phyloP scores from a whole-genome alignment of 1,140 invertebrate species.

The Phortica variegata region DNA sequence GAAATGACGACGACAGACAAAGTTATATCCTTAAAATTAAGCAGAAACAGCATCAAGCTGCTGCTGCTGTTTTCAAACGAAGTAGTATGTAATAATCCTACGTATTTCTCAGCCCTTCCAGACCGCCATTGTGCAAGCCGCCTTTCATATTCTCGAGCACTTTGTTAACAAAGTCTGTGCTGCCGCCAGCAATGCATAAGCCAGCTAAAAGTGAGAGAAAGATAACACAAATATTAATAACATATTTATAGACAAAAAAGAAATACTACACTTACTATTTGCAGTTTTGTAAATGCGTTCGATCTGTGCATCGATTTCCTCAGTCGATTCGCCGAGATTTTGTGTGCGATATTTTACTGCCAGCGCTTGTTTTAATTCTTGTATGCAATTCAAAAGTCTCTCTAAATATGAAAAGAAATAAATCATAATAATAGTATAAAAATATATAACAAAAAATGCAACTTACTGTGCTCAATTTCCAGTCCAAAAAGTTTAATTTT shows the following conservation, averaged over 20 bases:
- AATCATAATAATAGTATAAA: conserved; percentile 10
- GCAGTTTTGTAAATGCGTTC: conserved; percentile 67
- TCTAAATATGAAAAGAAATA: conserved; percentile 58
- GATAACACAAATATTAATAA: not conserved
- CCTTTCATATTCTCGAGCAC: conserved; percentile 76
- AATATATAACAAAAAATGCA: not conserved
- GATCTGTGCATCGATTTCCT: conserved; percentile 67
- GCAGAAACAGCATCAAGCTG: too few relatives aligned
- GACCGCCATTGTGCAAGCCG: conserved; percentile 66
- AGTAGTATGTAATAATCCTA: too few relatives aligned
- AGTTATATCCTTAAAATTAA: too few relatives aligned
- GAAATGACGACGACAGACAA: too few relatives aligned
- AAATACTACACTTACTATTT: conserved; percentile 62
- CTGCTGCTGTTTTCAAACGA: too few relatives aligned
- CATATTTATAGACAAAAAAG: not conserved
- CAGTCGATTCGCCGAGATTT: conserved; percentile 61
- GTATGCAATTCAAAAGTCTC: conserved; percentile 67
- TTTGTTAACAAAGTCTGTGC: conserved; percentile 84
- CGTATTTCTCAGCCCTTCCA: conserved; percentile 61
- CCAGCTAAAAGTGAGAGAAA: conserved; percentile 58
- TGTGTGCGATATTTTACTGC: conserved; percentile 62
- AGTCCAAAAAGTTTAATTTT: conserved; percentile 93
- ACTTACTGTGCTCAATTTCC: conserved; percentile 91
- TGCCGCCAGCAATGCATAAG: conserved; percentile 75
- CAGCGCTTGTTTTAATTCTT: conserved; percentile 67